phyloP scores from a whole-genome alignment of 2,888 invertebrate species.

The Acrobasis suavella region DNA sequence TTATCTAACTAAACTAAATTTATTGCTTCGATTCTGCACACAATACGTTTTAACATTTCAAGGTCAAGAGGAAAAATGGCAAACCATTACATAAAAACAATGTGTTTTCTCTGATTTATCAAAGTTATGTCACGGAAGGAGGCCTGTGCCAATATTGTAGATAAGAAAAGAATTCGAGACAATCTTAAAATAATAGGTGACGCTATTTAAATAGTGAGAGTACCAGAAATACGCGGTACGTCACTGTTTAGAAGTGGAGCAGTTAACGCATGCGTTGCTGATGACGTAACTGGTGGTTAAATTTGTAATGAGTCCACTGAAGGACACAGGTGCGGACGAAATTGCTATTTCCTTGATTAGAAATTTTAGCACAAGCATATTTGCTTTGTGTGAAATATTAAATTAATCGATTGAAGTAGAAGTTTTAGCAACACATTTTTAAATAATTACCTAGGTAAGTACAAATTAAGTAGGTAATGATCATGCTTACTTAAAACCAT shows the following conservation, averaged over 20 bases:
- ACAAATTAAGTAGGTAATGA: too few relatives aligned
- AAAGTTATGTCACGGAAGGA: conserved; percentile 44
- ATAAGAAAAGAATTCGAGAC: conserved; percentile 60
- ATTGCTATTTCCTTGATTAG: conserved; percentile 7
- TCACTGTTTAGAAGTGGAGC: conserved; percentile 59
- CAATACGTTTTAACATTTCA: conserved; percentile 20
- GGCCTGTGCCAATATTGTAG: conserved; percentile 44
- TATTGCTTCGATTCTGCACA: conserved; percentile 12
- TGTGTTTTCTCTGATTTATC: conserved; percentile 8
- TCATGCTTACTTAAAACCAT: too few relatives aligned
- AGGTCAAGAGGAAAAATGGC: conserved; percentile 24
- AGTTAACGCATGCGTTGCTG: conserved; percentile 51
- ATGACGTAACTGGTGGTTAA: conserved; percentile 50
- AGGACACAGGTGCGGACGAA: conserved; percentile 25
- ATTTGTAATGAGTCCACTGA: conserved; percentile 35
- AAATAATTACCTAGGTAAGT: too few relatives aligned
- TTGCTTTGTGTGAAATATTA: neutral
- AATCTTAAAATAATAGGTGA: conserved; percentile 70
- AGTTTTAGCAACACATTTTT: neutral
- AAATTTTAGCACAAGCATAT: neutral
- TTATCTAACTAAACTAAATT: conserved; percentile 28
- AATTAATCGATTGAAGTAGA: neutral
- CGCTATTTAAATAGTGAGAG: conserved; percentile 66
- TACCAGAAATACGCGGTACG: conserved; percentile 69
- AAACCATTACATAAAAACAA: conserved; percentile 15